Evolutionary conservation across 1,140 invertebrate species (phyloP), one percentile per base, ranked within the genome.

Genomic region (Anoplolepis gracilipes): DNA sequence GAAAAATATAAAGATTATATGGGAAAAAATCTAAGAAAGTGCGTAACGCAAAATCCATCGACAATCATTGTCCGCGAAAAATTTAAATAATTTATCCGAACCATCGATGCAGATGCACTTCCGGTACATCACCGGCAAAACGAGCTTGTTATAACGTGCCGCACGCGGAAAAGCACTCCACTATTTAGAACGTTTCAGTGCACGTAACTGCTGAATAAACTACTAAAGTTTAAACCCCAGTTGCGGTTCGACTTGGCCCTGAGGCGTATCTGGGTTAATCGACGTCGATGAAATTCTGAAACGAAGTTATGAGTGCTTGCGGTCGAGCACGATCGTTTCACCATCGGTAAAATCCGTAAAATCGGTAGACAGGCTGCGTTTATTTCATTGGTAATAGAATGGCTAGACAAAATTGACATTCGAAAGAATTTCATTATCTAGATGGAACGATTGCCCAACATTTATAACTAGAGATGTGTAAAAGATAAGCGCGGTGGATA

Each of bases 251-350:
- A 76, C 64, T 70, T 75, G 77, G 84, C 70, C 86, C 86, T 85
- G 78, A 85, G 82, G 82, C 86, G 88, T 64, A 87, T 82, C 86
- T 85, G 69, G 64, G 86, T 89, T 86, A 89, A 88, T 88, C 84
- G 86, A 89, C 76, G 86, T 89, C 88, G 88, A 89, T 88, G 78
- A 86, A 89, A 89, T 89, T 89, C 82, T 76, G 70, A 84, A 79
- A 89, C 84, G 85, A 88, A 88, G 88, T 89, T 89, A 86, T 67
- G 61, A 86, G 67, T 85, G 69, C 73, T 49, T 39, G 69, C 69
- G 85, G 85, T 77, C 70, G 87, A 53, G 53, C 61, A 19, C 86
- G 82, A 85, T 85, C 87, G 75, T 85, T 85, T 57, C 61, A 46
- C n/a, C 79, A 87, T 88, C 73, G 30, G 61, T 81, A 61, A 61